Evolutionary conservation across 1,140 invertebrate genomes (phyloP), one percentile per base, ranked within the genome.

Genomic region (Calephelis nemesis): DNA sequence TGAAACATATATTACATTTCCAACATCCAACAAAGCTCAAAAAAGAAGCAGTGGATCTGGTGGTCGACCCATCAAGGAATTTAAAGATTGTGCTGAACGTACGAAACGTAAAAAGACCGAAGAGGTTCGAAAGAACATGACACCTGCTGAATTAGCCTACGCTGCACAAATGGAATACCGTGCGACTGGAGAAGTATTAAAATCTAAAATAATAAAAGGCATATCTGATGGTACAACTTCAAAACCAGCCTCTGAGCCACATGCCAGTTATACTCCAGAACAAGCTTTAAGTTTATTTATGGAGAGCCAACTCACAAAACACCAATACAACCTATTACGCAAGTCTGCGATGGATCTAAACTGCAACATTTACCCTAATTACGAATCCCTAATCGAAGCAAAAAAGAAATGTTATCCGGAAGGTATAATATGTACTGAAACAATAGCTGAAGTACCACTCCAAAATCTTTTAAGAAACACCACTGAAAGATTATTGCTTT

Each of bases 381-480:
- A 65, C 48, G 64, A 65, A 65, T 50, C 64, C 48, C 11, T 65
- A 65, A 65, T 52, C 39, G 64, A 65, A 65, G 64, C 64, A 65
- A 65, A 65, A 52, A 65, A 65, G 63, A 65, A 65, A 65, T 65
- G 47, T 42, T 65, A 65, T 65, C 64, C 64, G 42, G 48, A 65
- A 65, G 48, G 11, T 52, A 65, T 65, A 52, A 65, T 40, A 54
- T 52, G 64, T 65, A 65, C 47, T 52, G 64, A 65, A 42, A 65
- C 49, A 52, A 65, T 39, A 65, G 64, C 49, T 65, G 64, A 52
- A 65, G 49, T 65, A 52, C 64, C 64, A 65, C 49, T 65, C 4
- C 64, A 65, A 65, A 65, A 65, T 39, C 48, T 65, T 50, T 65
- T 65, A 52, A 65, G 39, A 42, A 65, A 65, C n/a, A 65, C 49